These are phyloP conservation scores for Dicrurus megarhynchus DNA, from an alignment of 2,113 vertebrate species.

Conservation along the genomic window DNA sequence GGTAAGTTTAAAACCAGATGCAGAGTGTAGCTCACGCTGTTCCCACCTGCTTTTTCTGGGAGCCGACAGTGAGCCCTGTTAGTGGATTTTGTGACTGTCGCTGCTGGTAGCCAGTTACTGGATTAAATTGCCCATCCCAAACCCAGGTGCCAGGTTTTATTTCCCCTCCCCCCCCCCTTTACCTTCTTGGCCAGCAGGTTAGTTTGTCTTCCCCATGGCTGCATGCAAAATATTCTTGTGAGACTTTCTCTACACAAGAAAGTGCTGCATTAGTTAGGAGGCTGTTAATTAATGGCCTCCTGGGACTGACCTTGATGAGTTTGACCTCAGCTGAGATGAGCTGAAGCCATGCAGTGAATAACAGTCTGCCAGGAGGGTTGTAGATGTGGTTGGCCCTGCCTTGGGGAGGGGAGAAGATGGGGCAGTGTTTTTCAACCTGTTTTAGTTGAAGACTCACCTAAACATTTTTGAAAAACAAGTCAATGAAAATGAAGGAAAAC, in stretches of 20 bases:
- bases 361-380: neutral
- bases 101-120: neutral
- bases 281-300: neutral
- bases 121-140: neutral
- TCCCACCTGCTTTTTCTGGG: neutral
- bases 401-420: neutral
- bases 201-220: neutral
- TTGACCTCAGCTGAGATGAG: neutral
- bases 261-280: neutral
- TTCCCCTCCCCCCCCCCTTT: accelerated
- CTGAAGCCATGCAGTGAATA: neutral
- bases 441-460: neutral
- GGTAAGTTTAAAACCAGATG: neutral
- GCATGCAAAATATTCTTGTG: neutral
- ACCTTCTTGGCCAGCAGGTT: neutral
- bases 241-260: neutral
- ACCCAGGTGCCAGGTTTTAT: neutral
- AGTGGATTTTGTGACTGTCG: neutral
- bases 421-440: neutral
- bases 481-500: neutral
- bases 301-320: neutral
- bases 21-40: neutral
- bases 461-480: accelerated
- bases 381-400: neutral
- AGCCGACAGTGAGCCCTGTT: neutral